Base-by-base conservation (phyloP, 2,797 vertebrate genomes). In the Mastacembelus armatus region DNA sequence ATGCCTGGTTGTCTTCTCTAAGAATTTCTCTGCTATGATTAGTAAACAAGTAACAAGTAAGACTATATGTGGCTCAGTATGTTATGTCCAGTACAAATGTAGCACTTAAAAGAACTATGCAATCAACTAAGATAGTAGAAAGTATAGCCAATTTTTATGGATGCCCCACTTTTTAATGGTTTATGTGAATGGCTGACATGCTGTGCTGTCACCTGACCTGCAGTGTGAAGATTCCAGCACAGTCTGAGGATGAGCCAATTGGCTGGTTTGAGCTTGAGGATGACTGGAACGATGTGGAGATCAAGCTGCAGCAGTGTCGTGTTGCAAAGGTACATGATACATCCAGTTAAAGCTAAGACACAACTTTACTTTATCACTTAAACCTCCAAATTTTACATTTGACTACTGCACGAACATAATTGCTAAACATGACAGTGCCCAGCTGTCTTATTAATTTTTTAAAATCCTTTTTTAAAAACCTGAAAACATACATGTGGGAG, bases 251-350 rank as follows among this genome's bases (percentile, higher is more conserved):
- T 36, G 96, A 98, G 74, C 97, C 97, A 1, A 87, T 98, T 74
- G 97, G 97, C 84, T 98, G 96, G 96, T 99, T 99, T 91, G 98
- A 99, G 84, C 90, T 98, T 15, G 97, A 98, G 59, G 96, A 98
- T 6, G 97, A 98, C 82, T 99, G 97, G 97, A 98, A 98, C 50
- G 96, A 99, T 78, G 94, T 95, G 66, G 97, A 98, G 76, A 94
- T 99, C 84, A 97, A 95, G 88, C 93, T 99, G 87, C 96, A 96
- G 71, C 95, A 93, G 56, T 98, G 96, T 90, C 94, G 95, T 39
- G 88, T 95, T 83, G 91, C 96, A 68, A 95, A 96, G 79, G 98
- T 99, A 91, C 82, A 80, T 47, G 3, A 11, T 54, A 16, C 58
- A 44, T 45, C 38, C 26, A 30, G 6, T 54, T 19, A 18, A 39